phyloP scores from a whole-genome alignment of 2,797 vertebrate genomes.

The Eupleurogrammus muticus region DNA sequence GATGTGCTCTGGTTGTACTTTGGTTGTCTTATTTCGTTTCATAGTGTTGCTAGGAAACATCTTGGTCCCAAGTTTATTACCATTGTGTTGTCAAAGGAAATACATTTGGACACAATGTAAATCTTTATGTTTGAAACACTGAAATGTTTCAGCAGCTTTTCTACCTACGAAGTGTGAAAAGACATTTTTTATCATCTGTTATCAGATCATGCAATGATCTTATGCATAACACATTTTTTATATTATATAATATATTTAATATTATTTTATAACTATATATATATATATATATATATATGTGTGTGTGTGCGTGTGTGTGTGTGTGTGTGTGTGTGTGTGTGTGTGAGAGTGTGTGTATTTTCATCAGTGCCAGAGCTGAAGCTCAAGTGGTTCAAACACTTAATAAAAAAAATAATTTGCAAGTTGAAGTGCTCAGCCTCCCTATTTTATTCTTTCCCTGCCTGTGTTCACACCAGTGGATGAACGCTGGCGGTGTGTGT shows the following conservation, averaged over 20 bases:
- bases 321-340: too few relatives aligned
- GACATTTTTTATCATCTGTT: not conserved
- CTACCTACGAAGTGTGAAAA: too few relatives aligned
- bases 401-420: constrained; percentile 50
- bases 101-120: not conserved
- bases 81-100: not conserved
- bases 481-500: not conserved
- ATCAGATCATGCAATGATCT: not conserved
- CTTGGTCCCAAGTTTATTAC: constrained; percentile 13
- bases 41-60: constrained; percentile 47
- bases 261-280: not conserved
- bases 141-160: too few relatives aligned
- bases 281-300: not conserved
- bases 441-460: constrained; percentile 1
- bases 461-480: constrained; percentile 12
- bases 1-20: not conserved
- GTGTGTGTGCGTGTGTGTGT: too few relatives aligned
- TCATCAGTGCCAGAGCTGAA: not conserved
- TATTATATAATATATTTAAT: too few relatives aligned
- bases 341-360: too few relatives aligned
- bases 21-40: not conserved
- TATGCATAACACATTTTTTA: not conserved
- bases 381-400: constrained; percentile 50
- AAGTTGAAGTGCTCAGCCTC: constrained; percentile 22
- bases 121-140: not conserved